Evolutionary conservation across 2,797 vertebrate species (phyloP).

Genomic region (Corythornis leucogaster): DNA sequence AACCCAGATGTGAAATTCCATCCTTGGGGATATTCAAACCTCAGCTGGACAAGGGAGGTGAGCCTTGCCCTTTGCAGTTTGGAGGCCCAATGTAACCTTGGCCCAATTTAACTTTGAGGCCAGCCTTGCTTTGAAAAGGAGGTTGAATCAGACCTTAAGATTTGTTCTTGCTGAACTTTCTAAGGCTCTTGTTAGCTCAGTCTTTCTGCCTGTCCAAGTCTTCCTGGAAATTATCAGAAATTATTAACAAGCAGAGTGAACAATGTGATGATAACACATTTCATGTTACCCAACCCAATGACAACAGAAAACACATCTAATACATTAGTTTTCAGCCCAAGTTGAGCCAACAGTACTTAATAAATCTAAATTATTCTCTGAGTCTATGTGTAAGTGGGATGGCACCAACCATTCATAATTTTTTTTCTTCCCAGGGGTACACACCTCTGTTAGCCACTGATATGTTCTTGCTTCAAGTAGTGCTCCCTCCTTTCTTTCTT

Average conservation of each 20-base stretch:
- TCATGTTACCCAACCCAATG: background rate
- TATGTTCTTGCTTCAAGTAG: background rate
- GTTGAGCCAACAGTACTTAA: background rate
- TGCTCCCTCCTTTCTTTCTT: background rate
- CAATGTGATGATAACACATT: background rate
- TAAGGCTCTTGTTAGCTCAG: background rate
- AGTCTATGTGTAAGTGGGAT: background rate
- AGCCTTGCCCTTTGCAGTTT: background rate
- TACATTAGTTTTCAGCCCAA: background rate
- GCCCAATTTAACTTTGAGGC: background rate
- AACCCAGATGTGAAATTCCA: background rate
- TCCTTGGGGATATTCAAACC: background rate
- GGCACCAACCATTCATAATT: background rate
- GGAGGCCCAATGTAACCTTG: background rate
- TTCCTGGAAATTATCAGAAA: background rate
- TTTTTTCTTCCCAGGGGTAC: background rate
- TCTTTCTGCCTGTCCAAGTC: background rate
- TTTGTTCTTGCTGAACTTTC: background rate
- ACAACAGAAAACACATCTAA: background rate
- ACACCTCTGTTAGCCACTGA: background rate
- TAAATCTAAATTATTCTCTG: background rate
- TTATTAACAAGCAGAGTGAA: background rate
- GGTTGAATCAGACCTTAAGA: background rate
- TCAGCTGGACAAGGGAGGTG: background rate
- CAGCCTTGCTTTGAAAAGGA: background rate